A percentile compares a stretch with the other conserved stretches of the same genome.
phyloP scores from a whole-genome alignment of 2,888 invertebrate species.

The Rhingia campestris region DNA sequence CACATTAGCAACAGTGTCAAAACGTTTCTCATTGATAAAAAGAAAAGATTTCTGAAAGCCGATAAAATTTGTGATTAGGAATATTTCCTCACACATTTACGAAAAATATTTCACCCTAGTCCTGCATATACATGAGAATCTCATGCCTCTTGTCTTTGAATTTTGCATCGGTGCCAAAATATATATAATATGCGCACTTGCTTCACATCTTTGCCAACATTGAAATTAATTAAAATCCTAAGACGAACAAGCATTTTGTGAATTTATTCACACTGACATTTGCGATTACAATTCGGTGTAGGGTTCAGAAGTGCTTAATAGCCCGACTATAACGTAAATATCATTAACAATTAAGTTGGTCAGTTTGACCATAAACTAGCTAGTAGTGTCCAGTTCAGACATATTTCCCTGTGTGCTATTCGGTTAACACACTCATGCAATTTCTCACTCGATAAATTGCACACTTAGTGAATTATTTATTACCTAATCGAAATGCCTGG shows the following conservation, averaged over 20 bases:
- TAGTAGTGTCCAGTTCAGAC: slow-evolving; percentile 13
- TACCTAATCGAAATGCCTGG: slow-evolving; percentile 47
- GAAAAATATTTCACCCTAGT: not conserved
- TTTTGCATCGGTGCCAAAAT: not conserved
- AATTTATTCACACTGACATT: slow-evolving; percentile 22
- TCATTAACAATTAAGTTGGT: slow-evolving; percentile 56
- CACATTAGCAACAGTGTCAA: slow-evolving; percentile 25
- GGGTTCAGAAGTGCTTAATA: slow-evolving; percentile 19
- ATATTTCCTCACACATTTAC: not conserved
- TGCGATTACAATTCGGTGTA: not conserved
- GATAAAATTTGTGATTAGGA: not conserved
- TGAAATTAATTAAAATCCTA: slow-evolving; percentile 13
- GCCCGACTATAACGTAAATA: slow-evolving; percentile 28
- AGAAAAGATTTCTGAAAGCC: not conserved
- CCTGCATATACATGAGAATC: not conserved
- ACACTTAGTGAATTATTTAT: slow-evolving; percentile 54
- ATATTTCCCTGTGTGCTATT: slow-evolving; percentile 4
- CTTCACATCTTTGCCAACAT: not conserved
- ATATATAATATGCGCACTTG: not conserved
- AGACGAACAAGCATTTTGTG: slow-evolving; percentile 4
- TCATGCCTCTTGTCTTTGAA: no score
- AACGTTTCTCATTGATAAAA: not conserved
- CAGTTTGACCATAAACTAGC: slow-evolving; percentile 53
- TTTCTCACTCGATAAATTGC: slow-evolving; percentile 50
- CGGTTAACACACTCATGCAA: slow-evolving; percentile 21